These are phyloP conservation scores for Dynastes hyllus DNA, from an alignment of 2,888 invertebrate genomes.

Conservation along the genomic window DNA sequence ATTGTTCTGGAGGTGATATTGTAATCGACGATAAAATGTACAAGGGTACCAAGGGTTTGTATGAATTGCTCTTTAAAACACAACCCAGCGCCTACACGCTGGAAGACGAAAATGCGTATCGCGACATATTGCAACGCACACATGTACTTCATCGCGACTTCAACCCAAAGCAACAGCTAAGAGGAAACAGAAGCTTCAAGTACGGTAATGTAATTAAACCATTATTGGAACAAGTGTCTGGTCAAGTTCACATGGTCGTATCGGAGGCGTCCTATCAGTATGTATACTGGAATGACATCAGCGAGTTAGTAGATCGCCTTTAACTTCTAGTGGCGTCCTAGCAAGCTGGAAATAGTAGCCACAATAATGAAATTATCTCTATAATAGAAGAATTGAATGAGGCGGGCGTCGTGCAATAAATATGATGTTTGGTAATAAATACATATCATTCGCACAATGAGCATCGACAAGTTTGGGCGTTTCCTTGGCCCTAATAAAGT, in stretches of 20 bases:
- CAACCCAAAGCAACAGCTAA: constrained; percentile 28
- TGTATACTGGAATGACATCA: constrained; percentile 50
- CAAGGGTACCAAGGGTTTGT: constrained; percentile 35
- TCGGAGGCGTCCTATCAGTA: constrained; percentile 9
- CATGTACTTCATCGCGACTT: constrained; percentile 43
- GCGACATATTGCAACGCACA: constrained; percentile 42
- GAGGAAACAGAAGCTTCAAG: constrained; percentile 7
- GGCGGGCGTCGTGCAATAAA: constrained; percentile 36
- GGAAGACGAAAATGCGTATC: constrained; percentile 46
- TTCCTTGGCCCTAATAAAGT: not conserved
- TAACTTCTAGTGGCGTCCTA: constrained; percentile 39
- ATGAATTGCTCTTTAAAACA: constrained; percentile 52
- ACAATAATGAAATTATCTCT: constrained; percentile 51
- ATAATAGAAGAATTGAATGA: constrained; percentile 49
- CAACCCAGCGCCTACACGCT: constrained; percentile 28
- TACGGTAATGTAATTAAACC: constrained; percentile 47
- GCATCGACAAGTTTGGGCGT: not conserved
- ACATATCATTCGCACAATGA: not conserved
- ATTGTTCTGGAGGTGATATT: no score
- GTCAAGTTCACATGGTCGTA: constrained; percentile 1
- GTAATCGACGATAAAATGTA: no score
- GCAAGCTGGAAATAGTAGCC: constrained; percentile 45
- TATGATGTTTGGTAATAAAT: not conserved
- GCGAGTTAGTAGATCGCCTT: constrained; percentile 39
- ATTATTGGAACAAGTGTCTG: not conserved